Evolutionary conservation across 2,113 vertebrate species (phyloP), one percentile per base, ranked within the genome.

Genomic region (Ammodytes dubius): DNA sequence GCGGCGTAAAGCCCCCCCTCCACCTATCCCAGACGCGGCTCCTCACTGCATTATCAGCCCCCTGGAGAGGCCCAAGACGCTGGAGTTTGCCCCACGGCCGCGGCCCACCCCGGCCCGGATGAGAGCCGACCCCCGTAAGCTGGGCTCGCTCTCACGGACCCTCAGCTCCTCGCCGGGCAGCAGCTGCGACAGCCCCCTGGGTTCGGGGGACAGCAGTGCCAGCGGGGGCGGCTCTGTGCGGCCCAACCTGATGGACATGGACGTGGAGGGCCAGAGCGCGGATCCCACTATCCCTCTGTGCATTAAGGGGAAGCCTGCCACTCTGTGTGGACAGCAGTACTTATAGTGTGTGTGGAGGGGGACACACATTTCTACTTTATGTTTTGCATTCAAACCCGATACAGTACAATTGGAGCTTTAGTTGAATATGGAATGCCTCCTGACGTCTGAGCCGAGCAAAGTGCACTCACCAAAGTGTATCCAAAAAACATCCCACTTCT

Each of bases 201-300:
- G 91, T 1, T 95, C 94, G 0, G 94, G 94, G n/a, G 95, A 96
- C 88, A 91, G 95, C 77, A 82, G 90, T 10, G 90, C 87, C 40
- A 79, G 92, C 7, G 47, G 27, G 27, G 27, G 86, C 6, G 53
- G 91, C 4, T 27, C 88, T 7, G 52, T 85, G 0, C 89, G 85
- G 61, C 96, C 94, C 58, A 97, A 93, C 7, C 94, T 98, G 78
- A 95, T 98, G 82, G 97, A 98, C 95, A 95, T 97, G 93, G 97
- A 98, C 90, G 92, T 96, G 92, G 97, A 97, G 82, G 97, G 97
- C 7, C 97, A 98, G 93, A 96, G 83, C 76, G 86, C 89, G 85
- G 97, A 98, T 95, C 93, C 69, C 64, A 97, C 97, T 0, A 90
- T 96, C 27, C 96, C 97, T 49, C 91, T 98, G 43, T 97, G 97